Conservation (phyloP, 1,140 invertebrate genomes). For the Fopius arisanus region DNA sequence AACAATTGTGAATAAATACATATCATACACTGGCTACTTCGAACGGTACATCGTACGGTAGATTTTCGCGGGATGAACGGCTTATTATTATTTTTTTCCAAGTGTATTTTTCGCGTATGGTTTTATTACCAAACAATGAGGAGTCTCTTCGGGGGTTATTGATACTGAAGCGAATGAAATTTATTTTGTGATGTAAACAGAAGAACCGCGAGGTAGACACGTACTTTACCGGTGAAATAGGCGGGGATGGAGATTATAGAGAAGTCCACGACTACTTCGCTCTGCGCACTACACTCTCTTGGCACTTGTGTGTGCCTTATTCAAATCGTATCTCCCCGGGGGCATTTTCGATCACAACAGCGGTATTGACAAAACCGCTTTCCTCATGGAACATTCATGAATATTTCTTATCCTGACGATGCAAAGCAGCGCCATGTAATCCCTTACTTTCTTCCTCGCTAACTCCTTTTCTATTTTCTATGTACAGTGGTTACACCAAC, state of each 20-base stretch:
- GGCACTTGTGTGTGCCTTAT: constrained; percentile 45
- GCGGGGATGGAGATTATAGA: neutral
- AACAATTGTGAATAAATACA: constrained; percentile 19
- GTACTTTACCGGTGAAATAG: neutral
- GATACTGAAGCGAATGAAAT: constrained; percentile 34
- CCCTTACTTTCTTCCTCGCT: constrained; percentile 22
- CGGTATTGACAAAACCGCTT: constrained; percentile 55
- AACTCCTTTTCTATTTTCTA: neutral
- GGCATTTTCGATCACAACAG: constrained; percentile 57
- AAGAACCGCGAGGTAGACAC: neutral
- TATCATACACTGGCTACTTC: constrained; percentile 5
- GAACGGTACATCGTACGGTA: constrained; percentile 24
- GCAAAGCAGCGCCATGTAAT: constrained; percentile 35
- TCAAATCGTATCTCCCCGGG: constrained; percentile 54
- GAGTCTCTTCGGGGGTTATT: neutral
- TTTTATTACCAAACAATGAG: neutral
- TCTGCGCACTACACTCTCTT: constrained; percentile 45
- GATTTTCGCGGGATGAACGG: neutral
- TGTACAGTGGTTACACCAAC: neutral
- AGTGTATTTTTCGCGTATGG: neutral
- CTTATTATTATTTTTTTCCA: neutral
- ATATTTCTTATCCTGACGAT: constrained; percentile 36
- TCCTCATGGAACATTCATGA: constrained; percentile 53
- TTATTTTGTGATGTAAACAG: constrained; percentile 42
- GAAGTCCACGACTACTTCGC: constrained; percentile 12